phyloP scores from a whole-genome alignment of 2,797 vertebrate species.

The Cirrhinus mrigala region DNA sequence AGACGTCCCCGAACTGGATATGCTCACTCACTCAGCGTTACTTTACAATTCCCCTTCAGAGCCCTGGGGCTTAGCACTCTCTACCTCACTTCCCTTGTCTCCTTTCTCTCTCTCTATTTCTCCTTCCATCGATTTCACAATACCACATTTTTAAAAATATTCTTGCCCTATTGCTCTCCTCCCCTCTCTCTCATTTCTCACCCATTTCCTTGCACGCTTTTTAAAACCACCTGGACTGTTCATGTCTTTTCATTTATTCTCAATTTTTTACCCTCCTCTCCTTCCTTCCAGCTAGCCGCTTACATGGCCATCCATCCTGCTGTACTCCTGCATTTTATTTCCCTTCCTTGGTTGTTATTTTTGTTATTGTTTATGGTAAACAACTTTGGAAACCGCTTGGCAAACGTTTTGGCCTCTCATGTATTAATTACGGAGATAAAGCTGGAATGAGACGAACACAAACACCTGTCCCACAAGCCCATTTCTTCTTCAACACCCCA shows the following conservation, averaged over 20 bases:
- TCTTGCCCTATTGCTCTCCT: constrained; percentile 23
- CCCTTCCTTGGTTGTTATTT: constrained; percentile 69
- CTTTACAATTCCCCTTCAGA: constrained; percentile 92
- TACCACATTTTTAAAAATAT: constrained; percentile 44
- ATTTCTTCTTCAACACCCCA: constrained; percentile 52
- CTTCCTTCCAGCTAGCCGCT: constrained; percentile 22
- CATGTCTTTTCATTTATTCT: constrained; percentile 30
- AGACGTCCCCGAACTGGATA: constrained; percentile 87
- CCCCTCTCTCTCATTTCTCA: constrained; percentile 34
- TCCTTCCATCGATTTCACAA: constrained; percentile 26
- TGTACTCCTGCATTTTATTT: constrained; percentile 12
- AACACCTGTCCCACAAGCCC: constrained; percentile 60
- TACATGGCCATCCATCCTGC: constrained; percentile 1
- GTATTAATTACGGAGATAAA: constrained; percentile 73
- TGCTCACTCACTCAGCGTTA: constrained; percentile 94
- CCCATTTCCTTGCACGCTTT: constrained; percentile 23
- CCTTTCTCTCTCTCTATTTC: constrained; percentile 69
- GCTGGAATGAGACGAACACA: constrained; percentile 58
- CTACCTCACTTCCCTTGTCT: constrained; percentile 83
- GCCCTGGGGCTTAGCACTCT: constrained; percentile 85
- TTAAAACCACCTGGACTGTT: constrained; percentile 36
- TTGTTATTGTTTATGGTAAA: constrained; percentile 63
- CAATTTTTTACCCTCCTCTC: not conserved
- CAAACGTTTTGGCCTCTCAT: constrained; percentile 70
- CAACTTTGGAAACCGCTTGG: constrained; percentile 73